Evolutionary conservation across 2,797 vertebrate species (phyloP), one percentile per base, ranked within the genome.

Genomic region (Sebastes itinus): DNA sequence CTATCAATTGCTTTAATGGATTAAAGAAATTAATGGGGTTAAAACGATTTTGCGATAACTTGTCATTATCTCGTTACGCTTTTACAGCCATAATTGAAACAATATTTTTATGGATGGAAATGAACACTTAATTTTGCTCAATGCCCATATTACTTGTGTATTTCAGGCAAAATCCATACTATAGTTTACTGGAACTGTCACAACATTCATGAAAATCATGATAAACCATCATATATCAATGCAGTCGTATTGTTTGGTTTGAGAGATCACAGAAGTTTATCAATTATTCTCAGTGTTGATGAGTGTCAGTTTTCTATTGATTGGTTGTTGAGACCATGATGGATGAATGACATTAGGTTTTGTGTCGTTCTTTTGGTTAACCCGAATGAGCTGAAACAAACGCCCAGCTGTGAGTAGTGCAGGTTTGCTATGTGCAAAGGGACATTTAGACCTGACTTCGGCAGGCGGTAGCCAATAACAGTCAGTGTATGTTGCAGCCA

Each of bases 81-180:
- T 49, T 18, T 0, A 49, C 16, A 0, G 0, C 16, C 46, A 1
- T 2, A 30, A n/a, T 33, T 32, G 6, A 33, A 22, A 62, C 20
- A 62, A 5, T 7, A 22, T 62, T 33, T 33, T 13, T 22, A 20
- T 60, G 58, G 16, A 60, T 30, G 16, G 16, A 9, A 11, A 61
- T 61, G 5, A 77, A 72, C 49, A 67, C 23, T 18, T 56, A 2
- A 33, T 14, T 54, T 18, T 72, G 11, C 27, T 49, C 9, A 6
- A 28, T 16, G 54, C 13, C 18, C 32, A 46, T 20, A 33, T 54
- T 7, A 59, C 23, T 54, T 56, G 0, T 54, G 28, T 30, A 8
- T 42, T 30, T 58, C 11, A 72, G 33, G 18, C 62, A 56, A 61
- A 71, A n/a, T 32, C 7, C 7, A 33, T 59, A 11, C 13, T 11